A percentile compares a stretch with the other conserved stretches of the same genome.
phyloP scores from a whole-genome alignment of 2,797 vertebrate genomes.

The Molothrus aeneus region DNA sequence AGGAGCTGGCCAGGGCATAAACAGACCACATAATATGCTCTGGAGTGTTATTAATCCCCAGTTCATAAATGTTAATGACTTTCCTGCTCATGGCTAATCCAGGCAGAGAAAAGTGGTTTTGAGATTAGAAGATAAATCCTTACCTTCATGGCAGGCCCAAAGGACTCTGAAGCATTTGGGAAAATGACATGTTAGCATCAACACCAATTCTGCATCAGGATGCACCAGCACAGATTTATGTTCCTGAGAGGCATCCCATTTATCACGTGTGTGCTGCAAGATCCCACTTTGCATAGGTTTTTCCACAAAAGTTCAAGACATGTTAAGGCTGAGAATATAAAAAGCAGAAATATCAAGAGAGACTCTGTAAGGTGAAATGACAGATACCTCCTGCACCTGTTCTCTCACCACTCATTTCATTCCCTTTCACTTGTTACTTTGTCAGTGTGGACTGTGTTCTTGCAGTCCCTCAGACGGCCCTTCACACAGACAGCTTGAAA shows the following conservation, averaged over 20 bases:
- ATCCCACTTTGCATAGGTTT: constrained; percentile 5
- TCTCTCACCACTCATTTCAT: neutral
- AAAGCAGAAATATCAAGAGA: neutral
- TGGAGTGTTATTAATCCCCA: constrained; percentile 55
- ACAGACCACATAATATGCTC: constrained; percentile 9
- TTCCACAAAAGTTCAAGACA: neutral
- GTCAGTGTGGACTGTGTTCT: neutral
- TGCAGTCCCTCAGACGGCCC: neutral
- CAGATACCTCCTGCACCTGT: neutral
- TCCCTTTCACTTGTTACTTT: neutral
- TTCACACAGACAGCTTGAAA: neutral
- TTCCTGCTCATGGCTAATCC: constrained; percentile 53
- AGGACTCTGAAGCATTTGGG: constrained; percentile 32
- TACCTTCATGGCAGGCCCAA: constrained; percentile 18
- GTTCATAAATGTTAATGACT: constrained; percentile 66
- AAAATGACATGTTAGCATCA: constrained; percentile 23
- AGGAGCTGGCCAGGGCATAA: neutral
- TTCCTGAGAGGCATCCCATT: constrained; percentile 14
- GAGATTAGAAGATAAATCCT: constrained; percentile 60
- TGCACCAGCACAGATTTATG: constrained; percentile 35
- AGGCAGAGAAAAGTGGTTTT: constrained; percentile 44
- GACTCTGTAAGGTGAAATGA: neutral
- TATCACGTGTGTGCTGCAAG: neutral
- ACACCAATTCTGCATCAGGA: constrained; percentile 18
- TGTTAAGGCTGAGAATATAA: neutral